Evolutionary conservation across 1,140 invertebrate species (phyloP), one percentile per base, ranked within the genome.

Genomic region (Apis cerana): DNA sequence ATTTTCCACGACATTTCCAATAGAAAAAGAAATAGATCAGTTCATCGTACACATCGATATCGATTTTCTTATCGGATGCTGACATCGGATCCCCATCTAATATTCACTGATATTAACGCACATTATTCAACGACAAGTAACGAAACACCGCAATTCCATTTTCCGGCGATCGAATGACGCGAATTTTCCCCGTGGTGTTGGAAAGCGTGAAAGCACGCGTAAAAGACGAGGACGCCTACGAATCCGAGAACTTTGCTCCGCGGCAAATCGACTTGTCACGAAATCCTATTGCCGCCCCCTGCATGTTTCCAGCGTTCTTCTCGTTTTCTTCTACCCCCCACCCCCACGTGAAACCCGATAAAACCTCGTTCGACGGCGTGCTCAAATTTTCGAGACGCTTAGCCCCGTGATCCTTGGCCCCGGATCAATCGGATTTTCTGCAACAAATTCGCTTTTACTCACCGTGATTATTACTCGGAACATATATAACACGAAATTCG

Each of bases 201-300:
- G 52, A 54, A 52, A 71, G 76, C 82, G 79, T 75, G 71, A 85
- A 64, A 79, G 54, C 65, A 50, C 43, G 64, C 56, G 79, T 70
- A 78, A 81, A 80, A 56, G 69, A 62, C 78, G 77, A 65, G n/a
- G 72, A 61, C 80, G 61, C 52, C n/a, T n/a, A 80, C 86, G 86
- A 82, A 87, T 82, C 75, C 75, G 71, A 81, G 87, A 88, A 88
- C 79, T 88, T 88, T 84, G 84, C 86, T 88, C 86, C 61, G 67
- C 83, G 79, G 84, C 86, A 88, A 88, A 88, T 88, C 87, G 86
- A 88, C 87, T 88, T 88, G 87, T 85, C 86, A 82, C 86, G 62
- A 82, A 88, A 88, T 88, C 87, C 86, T 85, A 88, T 88, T 88
- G 86, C 80, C 76, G 86, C 58, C 79, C 75, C 70, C 65, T 76